A percentile compares a stretch with the other conserved stretches of the same genome.
Conservation (phyloP, 1,140 invertebrate genomes). For the Drosophila varians region DNA sequence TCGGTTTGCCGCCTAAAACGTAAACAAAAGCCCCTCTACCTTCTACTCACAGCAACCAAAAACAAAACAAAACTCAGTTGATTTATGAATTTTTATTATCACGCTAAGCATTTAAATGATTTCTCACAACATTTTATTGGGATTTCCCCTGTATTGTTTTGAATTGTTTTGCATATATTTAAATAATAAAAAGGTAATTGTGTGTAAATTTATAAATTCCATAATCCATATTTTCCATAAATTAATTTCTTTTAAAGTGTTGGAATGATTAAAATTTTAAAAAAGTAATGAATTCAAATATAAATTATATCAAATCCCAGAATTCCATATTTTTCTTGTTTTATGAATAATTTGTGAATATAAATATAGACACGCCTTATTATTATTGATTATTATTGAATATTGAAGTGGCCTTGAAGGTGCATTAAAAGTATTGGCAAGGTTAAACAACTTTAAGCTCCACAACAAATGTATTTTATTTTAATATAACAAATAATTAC, state of each 20-base stretch:
- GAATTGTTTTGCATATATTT: neutral
- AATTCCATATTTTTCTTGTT: neutral
- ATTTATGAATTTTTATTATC: neutral
- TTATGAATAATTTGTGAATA: neutral
- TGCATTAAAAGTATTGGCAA: no score
- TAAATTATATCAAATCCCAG: neutral
- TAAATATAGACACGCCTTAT: neutral
- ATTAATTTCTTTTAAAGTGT: no score
- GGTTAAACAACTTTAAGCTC: no score
- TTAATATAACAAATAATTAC: no score
- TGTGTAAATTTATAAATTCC: neutral
- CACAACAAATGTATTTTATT: no score
- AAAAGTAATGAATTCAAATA: no score
- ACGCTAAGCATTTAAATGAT: neutral
- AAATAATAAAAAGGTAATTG: neutral
- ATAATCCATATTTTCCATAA: no score
- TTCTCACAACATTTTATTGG: neutral
- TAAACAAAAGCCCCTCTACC: conserved; percentile 49
- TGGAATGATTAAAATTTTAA: no score
- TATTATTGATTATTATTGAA: neutral
- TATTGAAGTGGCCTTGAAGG: neutral
- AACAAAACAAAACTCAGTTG: neutral
- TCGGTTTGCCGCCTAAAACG: conserved; percentile 23
- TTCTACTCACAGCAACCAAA: neutral
- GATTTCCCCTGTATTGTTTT: neutral